Percentiles rank a stretch among this genome's conserved stretches.
Conservation (phyloP, 2,113 vertebrate genomes). For the Phalacrocorax pelagicus region DNA sequence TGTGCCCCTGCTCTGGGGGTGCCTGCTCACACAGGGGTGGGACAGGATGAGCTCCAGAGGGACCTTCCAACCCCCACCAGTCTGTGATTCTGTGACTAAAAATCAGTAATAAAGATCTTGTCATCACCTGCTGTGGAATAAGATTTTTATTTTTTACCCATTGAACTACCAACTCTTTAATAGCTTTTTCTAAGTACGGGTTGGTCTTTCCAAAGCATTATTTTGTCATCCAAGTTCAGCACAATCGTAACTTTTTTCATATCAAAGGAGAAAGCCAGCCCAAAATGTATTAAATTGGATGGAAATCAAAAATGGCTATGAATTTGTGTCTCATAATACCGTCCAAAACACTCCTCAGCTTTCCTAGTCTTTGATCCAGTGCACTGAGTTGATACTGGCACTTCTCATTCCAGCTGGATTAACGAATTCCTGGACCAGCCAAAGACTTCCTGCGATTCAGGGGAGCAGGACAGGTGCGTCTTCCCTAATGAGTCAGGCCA, state of each 20-base stretch:
- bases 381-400: background rate
- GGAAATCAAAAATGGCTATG: background rate
- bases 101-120: background rate
- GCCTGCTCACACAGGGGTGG: too few relatives aligned
- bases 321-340: background rate
- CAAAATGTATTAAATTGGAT: background rate
- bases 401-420: slow-evolving; percentile 2
- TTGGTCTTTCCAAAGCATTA: background rate
- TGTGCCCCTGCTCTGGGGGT: too few relatives aligned
- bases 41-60: too few relatives aligned
- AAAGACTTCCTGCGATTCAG: background rate
- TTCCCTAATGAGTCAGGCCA: background rate
- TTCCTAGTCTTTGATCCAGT: background rate
- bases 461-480: background rate
- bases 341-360: background rate
- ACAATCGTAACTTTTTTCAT: background rate
- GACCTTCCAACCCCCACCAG: too few relatives aligned
- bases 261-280: background rate
- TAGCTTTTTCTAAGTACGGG: background rate
- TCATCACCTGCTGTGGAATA: background rate
- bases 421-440: background rate
- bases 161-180: background rate
- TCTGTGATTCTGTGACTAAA: background rate
- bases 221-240: background rate
- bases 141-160: background rate